Percentiles rank a stretch among this genome's conserved stretches.
Conservation (phyloP, 2,113 vertebrate genomes). For the Otolemur garnettii region DNA sequence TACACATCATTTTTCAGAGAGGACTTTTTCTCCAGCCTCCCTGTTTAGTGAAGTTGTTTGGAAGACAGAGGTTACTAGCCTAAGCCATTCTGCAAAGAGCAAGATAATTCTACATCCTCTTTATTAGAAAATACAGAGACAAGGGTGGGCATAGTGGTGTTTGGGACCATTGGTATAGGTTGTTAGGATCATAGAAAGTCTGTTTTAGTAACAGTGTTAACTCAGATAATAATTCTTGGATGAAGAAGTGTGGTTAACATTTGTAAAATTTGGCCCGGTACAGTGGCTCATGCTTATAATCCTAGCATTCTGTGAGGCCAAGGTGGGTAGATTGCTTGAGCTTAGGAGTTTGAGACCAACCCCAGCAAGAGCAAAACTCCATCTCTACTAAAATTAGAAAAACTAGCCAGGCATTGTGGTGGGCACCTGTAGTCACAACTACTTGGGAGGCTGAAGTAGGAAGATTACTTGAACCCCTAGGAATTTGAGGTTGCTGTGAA, state of each 20-base stretch:
- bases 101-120: not conserved
- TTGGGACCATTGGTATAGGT: not conserved
- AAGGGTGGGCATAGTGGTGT: not conserved
- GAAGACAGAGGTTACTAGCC: constrained; percentile 8
- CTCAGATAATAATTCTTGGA: not conserved
- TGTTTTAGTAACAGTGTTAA: not conserved
- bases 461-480: too few relatives aligned
- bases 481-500: too few relatives aligned
- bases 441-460: too few relatives aligned
- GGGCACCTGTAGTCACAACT: too few relatives aligned
- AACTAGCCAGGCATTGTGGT: too few relatives aligned
- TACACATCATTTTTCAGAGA: not conserved
- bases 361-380: too few relatives aligned
- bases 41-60: not conserved
- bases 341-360: too few relatives aligned
- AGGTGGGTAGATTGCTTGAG: too few relatives aligned
- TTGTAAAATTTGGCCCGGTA: not conserved
- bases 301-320: too few relatives aligned
- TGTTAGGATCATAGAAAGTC: constrained; percentile 17
- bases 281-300: too few relatives aligned
- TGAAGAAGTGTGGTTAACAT: constrained; percentile 35
- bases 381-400: too few relatives aligned
- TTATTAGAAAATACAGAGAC: not conserved
- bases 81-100: constrained; percentile 32
- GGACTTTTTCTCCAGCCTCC: constrained; percentile 43